Evolutionary conservation across 1,140 invertebrate species (phyloP).

Genomic region (Theocolax elegans): DNA sequence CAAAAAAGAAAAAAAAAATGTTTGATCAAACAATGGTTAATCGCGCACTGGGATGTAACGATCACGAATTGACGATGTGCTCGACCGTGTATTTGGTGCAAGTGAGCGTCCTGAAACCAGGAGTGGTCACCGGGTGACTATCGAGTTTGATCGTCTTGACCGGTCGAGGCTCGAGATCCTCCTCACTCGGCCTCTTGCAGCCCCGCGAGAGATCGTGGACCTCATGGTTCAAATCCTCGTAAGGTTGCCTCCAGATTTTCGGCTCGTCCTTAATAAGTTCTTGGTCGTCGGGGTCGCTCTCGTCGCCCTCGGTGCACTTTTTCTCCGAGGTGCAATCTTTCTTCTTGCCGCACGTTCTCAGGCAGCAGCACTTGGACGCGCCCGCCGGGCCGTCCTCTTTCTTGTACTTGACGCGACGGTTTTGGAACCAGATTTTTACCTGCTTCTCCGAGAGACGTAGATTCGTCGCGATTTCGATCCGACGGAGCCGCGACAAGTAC

Average conservation of each 20-base stretch:
- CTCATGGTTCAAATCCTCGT: background rate
- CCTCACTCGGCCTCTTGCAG: conserved; percentile 46
- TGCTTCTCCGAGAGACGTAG: conserved; percentile 91
- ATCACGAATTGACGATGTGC: conserved; percentile 63
- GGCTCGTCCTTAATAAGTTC: conserved; percentile 34
- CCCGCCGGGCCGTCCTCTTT: conserved; percentile 75
- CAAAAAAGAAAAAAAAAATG: too few species aligned
- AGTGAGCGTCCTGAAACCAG: conserved; percentile 47
- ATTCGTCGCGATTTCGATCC: conserved; percentile 92
- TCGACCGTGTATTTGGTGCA: conserved; percentile 65
- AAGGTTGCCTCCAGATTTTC: conserved; percentile 21
- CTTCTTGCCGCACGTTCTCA: conserved; percentile 69
- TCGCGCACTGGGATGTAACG: too few species aligned
- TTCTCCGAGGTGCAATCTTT: conserved; percentile 63
- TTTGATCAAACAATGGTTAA: too few species aligned
- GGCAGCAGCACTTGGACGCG: conserved; percentile 68
- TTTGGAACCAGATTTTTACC: conserved; percentile 96
- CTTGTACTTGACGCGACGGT: conserved; percentile 90
- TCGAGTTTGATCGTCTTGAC: conserved; percentile 40
- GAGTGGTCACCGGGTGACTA: background rate
- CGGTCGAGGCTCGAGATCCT: background rate
- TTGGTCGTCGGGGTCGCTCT: conserved; percentile 36
- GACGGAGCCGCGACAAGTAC: conserved; percentile 86
- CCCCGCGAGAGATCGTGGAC: conserved; percentile 9
- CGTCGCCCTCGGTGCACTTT: conserved; percentile 44